phyloP scores from a whole-genome alignment of 2,113 vertebrate species.

The Peucedramus taeniatus region DNA sequence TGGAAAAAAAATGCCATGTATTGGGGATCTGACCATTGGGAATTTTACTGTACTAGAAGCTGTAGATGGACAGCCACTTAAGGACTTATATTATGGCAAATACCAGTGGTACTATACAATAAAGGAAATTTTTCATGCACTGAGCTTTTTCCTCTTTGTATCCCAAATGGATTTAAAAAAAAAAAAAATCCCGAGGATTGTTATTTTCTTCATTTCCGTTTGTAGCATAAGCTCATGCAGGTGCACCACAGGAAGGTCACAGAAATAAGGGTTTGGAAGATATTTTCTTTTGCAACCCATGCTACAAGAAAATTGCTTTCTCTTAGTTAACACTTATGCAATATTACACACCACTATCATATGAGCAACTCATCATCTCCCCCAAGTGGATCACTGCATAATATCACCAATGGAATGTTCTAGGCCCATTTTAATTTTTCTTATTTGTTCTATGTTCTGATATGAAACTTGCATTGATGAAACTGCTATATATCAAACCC shows the following conservation, averaged over 20 bases:
- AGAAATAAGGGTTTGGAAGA: background rate
- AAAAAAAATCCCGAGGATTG: background rate
- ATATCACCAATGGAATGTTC: background rate
- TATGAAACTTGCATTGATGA: background rate
- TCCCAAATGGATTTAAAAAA: background rate
- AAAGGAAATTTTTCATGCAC: background rate
- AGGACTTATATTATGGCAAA: background rate
- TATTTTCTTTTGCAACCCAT: background rate
- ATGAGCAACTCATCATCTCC: background rate
- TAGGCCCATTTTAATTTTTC: background rate
- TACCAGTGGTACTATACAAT: background rate
- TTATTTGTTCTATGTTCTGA: background rate
- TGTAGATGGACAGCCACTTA: background rate
- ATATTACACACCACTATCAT: background rate
- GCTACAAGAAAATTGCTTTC: background rate
- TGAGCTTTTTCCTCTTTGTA: background rate
- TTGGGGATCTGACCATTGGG: background rate
- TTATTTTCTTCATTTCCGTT: background rate
- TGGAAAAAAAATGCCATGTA: background rate
- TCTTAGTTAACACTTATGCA: background rate
- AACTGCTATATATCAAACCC: background rate
- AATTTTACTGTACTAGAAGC: background rate
- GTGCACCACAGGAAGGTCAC: background rate
- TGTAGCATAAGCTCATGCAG: rapidly evolving
- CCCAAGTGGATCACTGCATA: background rate